Evolutionary conservation across 2,888 invertebrate genomes (phyloP), one percentile per base, ranked within the genome.

Genomic region (Gortyna flavago): DNA sequence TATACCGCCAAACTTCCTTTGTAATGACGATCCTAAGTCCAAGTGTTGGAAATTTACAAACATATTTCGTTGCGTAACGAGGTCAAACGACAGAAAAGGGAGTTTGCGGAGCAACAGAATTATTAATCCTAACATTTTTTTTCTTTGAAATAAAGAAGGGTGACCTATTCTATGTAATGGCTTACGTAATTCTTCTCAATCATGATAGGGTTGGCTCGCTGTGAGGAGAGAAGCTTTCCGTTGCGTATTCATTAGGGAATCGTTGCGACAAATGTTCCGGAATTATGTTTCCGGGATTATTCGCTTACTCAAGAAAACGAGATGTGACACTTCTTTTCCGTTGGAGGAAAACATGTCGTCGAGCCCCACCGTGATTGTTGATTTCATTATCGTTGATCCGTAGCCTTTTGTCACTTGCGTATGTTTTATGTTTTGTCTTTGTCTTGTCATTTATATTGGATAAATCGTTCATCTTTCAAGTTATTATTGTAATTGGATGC

Each of bases 151-250:
- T 87, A 90, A 88, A 89, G 90, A 89, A 89, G 89, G 89, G 87
- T 90, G 90, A 90, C 91, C 91, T 89, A 92, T 93, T 93, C 92
- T 79, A 83, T 89, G 91, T 91, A 90, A 90, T 89, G 89, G 89
- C 90, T 91, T 91, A 89, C 90, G 92, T 94, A 95, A 95, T 95
- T 94, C 93, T 91, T 92, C 93, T 93, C 94, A 93, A 95, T 94
- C 95, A 94, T 93, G 94, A 95, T 95, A 93, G 94, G 94, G 93
- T 94, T 93, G 93, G 88, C 88, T 90, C 91, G 82, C 85, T 88
- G 86, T 86, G 85, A 85, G 81, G 87, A 91, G 89, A 87, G 90
- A 89, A 89, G 88, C 89, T 84, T 86, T 85, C 89, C 89, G 87
- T 91, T 92, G 92, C 92, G 92, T 94, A 94, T 94, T 94, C 94